A percentile compares a stretch with the other conserved stretches of the same genome.
Evolutionary conservation across 2,888 invertebrate genomes (phyloP).

Genomic region (Catocala fraxini): DNA sequence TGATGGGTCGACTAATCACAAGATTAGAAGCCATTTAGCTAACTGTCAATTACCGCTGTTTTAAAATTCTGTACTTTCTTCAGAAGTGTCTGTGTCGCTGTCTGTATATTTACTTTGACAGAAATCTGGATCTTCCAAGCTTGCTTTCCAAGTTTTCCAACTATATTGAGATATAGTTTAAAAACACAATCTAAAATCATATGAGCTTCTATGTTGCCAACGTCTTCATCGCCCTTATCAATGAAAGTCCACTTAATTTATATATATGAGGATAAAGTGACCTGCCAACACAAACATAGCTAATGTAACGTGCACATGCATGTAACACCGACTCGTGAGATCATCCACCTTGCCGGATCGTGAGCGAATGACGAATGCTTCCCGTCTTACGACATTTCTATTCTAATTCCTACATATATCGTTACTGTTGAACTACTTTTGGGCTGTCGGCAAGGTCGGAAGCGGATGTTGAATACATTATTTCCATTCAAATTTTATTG

Average conservation of each 20-base stretch:
- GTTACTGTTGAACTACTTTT: slow-evolving; percentile 36
- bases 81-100: too few relatives aligned
- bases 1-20: too few relatives aligned
- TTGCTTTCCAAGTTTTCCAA: too few relatives aligned
- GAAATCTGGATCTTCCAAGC: too few relatives aligned
- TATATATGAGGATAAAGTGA: slow-evolving; percentile 31
- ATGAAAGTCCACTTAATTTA: slow-evolving; percentile 17
- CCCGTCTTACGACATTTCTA: slow-evolving; percentile 59
- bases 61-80: too few relatives aligned
- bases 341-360: slow-evolving; percentile 73
- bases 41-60: too few relatives aligned
- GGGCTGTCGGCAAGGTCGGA: slow-evolving; percentile 44
- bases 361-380: slow-evolving; percentile 55
- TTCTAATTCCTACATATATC: slow-evolving; percentile 42
- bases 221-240: slow-evolving; percentile 6
- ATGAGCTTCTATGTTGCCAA: not conserved
- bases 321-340: slow-evolving; percentile 72
- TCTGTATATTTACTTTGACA: too few relatives aligned
- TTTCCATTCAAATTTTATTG: slow-evolving; percentile 22
- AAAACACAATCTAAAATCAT: slow-evolving; percentile 2
- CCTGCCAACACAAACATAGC: slow-evolving; percentile 69
- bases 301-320: slow-evolving; percentile 61
- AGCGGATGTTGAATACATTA: slow-evolving; percentile 32
- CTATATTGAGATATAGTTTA: not conserved
- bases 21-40: too few relatives aligned